Conservation (phyloP, 37 sponge, comb jelly and placozoan species). For the Beroe forskalii region DNA sequence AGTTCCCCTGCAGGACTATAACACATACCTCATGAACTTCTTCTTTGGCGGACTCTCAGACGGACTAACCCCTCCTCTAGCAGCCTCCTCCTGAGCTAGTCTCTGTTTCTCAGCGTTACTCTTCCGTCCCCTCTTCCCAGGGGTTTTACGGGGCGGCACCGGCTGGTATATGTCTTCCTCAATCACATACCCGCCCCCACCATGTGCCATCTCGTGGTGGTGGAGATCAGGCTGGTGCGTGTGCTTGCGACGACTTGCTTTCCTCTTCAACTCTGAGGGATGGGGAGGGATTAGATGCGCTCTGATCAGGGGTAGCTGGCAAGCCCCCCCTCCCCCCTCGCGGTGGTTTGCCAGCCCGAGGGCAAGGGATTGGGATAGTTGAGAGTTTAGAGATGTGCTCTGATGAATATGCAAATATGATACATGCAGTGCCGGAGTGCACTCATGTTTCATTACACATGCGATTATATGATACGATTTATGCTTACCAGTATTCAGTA, state of each 20-base stretch:
- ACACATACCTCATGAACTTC: conserved; percentile 64
- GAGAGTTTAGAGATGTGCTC: too few species aligned
- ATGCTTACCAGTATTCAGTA: too few species aligned
- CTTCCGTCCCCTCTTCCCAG: conserved; percentile 4
- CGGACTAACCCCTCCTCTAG: neutral
- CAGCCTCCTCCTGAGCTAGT: neutral
- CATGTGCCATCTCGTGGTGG: neutral
- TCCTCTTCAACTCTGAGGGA: conserved; percentile 1
- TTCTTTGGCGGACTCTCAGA: conserved; percentile 18
- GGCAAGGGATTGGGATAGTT: too few species aligned
- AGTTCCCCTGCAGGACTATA: too few species aligned
- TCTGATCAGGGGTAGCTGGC: too few species aligned
- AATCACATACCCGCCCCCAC: neutral
- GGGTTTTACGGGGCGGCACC: neutral
- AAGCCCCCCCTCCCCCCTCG: too few species aligned
- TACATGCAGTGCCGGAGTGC: too few species aligned
- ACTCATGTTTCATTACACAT: too few species aligned
- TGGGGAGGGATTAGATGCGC: too few species aligned
- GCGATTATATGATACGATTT: too few species aligned
- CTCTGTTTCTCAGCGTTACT: conserved; percentile 35
- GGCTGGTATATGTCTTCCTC: conserved; percentile 32
- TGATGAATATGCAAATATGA: too few species aligned
- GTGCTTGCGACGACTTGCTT: conserved; percentile 10
- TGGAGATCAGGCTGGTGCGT: neutral
- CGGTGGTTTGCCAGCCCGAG: too few species aligned